phyloP scores from a whole-genome alignment of 2,888 invertebrate species.

The Tolmerus cingulatus region DNA sequence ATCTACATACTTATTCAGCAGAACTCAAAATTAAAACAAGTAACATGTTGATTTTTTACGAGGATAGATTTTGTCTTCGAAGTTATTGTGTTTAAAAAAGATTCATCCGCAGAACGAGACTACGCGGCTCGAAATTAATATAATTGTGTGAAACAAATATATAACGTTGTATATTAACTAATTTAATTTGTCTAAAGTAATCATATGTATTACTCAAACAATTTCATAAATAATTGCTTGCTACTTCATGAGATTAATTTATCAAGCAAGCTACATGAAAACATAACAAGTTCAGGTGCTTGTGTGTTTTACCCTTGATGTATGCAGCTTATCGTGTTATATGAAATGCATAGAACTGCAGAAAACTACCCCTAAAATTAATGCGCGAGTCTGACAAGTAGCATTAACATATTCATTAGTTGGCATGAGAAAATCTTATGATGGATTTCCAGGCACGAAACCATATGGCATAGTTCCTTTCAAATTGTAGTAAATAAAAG shows the following conservation, averaged over 20 bases:
- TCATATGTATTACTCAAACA: no score
- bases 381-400: not conserved
- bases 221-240: not conserved
- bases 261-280: not conserved
- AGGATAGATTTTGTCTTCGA: no score
- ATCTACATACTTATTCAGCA: no score
- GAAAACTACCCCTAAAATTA: not conserved
- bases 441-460: not conserved
- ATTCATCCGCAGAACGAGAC: no score
- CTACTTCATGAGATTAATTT: not conserved
- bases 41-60: no score
- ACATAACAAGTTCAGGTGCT: not conserved
- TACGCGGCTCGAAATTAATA: no score
- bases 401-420: slow-evolving; percentile 5
- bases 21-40: no score
- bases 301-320: not conserved
- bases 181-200: not conserved
- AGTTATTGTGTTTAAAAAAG: no score
- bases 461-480: not conserved
- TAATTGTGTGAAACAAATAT: not conserved
- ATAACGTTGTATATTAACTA: not conserved
- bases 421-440: not conserved
- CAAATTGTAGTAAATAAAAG: not conserved
- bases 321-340: not conserved
- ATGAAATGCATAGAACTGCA: not conserved